Conservation (phyloP, 2,888 invertebrate genomes). For the Bombyx huttoni region DNA sequence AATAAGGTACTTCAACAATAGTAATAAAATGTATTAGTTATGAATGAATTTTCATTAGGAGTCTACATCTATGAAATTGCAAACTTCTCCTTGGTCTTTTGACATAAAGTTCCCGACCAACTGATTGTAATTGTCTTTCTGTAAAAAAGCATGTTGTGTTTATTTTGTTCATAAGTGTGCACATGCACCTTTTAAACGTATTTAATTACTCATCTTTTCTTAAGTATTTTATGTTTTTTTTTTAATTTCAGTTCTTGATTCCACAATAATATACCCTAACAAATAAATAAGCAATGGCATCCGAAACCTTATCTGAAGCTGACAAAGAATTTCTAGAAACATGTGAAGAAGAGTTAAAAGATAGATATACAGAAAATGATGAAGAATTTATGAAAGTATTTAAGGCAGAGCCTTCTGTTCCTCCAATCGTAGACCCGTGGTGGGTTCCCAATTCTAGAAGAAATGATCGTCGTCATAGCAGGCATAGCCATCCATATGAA, state of each 20-base stretch:
- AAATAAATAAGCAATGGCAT: conserved; percentile 23
- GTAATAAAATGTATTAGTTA: no score
- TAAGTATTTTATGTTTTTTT: not conserved
- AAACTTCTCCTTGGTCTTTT: no score
- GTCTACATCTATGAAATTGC: no score
- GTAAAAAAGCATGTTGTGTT: no score
- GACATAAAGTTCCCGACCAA: no score
- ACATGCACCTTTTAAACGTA: no score
- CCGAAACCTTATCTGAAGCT: conserved; percentile 56
- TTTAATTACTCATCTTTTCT: no score
- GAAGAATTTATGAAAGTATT: conserved; percentile 70
- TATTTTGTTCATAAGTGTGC: no score
- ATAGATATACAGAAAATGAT: conserved; percentile 76
- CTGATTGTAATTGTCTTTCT: no score
- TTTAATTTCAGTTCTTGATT: conserved; percentile 32
- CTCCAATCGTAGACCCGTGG: conserved; percentile 76
- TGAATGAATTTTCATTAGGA: no score
- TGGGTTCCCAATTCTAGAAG: conserved; percentile 32
- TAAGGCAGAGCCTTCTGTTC: conserved; percentile 46
- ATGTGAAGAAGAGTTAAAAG: conserved; percentile 75
- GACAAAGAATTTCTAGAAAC: conserved; percentile 73
- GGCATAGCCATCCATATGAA: conserved; percentile 27
- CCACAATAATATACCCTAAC: conserved; percentile 21
- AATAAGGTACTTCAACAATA: no score
- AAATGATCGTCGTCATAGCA: conserved; percentile 36